Conservation (phyloP, 2,888 invertebrate species). For the Anaspis maculata region DNA sequence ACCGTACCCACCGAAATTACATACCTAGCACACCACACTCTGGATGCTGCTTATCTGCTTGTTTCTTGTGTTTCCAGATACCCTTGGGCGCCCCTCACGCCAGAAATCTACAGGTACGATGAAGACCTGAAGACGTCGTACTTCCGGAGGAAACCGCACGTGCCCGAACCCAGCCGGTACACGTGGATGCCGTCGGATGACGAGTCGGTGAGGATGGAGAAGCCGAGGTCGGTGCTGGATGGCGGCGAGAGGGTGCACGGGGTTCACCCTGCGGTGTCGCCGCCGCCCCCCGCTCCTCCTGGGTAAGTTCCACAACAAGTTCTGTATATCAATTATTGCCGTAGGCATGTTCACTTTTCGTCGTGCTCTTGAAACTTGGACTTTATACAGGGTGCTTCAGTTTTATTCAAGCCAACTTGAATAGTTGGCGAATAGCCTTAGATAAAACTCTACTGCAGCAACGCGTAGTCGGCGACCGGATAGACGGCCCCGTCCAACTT, state of each 20-base stretch:
- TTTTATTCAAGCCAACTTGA: too few relatives aligned
- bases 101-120: slow-evolving; percentile 56
- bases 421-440: too few relatives aligned
- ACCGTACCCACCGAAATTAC: too few relatives aligned
- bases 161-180: slow-evolving; percentile 62
- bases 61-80: slow-evolving; percentile 45
- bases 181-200: slow-evolving; percentile 75
- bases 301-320: slow-evolving; percentile 9
- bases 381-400: too few relatives aligned
- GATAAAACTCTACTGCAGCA: too few relatives aligned
- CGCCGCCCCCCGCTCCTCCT: slow-evolving; percentile 4
- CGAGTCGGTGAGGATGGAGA: slow-evolving; percentile 62
- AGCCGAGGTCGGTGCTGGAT: slow-evolving; percentile 48
- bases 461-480: too few relatives aligned
- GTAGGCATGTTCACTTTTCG: too few relatives aligned
- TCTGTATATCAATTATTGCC: slow-evolving; percentile 1
- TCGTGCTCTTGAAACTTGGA: too few relatives aligned
- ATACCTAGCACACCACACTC: too few relatives aligned
- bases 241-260: slow-evolving; percentile 31
- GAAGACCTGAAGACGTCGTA: slow-evolving; percentile 73
- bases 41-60: too few relatives aligned
- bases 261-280: slow-evolving; percentile 9
- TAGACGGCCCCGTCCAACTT: too few relatives aligned
- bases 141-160: slow-evolving; percentile 69
- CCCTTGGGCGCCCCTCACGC: slow-evolving; percentile 51